A percentile compares a stretch with the other conserved stretches of the same genome.
These are phyloP conservation scores for Bembecia ichneumoniformis DNA, from an alignment of 2,888 invertebrate genomes.

Conservation along the genomic window DNA sequence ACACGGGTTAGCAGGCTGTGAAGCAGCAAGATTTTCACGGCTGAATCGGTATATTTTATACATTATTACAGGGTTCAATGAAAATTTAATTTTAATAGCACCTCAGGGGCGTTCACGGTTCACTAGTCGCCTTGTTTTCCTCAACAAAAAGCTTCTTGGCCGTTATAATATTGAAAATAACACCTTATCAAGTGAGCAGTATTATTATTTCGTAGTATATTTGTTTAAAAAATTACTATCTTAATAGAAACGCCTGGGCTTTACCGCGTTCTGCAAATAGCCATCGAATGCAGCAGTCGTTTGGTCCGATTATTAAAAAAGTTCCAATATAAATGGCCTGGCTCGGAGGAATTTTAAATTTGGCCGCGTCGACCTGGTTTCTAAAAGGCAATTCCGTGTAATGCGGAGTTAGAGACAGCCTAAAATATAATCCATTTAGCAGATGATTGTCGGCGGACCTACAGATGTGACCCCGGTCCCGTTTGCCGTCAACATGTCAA, in stretches of 20 bases:
- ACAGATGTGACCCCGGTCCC: neutral
- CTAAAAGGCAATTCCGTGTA: slow-evolving; percentile 22
- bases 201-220: too few species aligned
- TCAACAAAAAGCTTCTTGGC: too few species aligned
- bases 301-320: slow-evolving; percentile 25
- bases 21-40: slow-evolving; percentile 34
- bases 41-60: slow-evolving; percentile 27
- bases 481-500: slow-evolving; percentile 6
- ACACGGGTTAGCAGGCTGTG: slow-evolving; percentile 21
- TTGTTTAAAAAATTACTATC: neutral
- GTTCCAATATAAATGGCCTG: slow-evolving; percentile 22
- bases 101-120: slow-evolving; percentile 7
- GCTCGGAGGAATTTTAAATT: slow-evolving; percentile 27
- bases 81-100: slow-evolving; percentile 24
- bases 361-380: slow-evolving; percentile 31
- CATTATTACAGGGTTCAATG: slow-evolving; percentile 32
- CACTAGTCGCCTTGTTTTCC: slow-evolving; percentile 3
- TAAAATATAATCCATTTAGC: slow-evolving; percentile 39
- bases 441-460: slow-evolving; percentile 20
- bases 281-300: slow-evolving; percentile 10
- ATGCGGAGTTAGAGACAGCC: slow-evolving; percentile 16
- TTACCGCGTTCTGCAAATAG: slow-evolving; percentile 12
- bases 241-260: neutral
- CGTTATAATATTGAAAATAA: neutral
- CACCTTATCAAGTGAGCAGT: too few species aligned